Evolutionary conservation across 2,888 invertebrate genomes (phyloP), one percentile per base, ranked within the genome.

Genomic region (Phyllotreta striolata): DNA sequence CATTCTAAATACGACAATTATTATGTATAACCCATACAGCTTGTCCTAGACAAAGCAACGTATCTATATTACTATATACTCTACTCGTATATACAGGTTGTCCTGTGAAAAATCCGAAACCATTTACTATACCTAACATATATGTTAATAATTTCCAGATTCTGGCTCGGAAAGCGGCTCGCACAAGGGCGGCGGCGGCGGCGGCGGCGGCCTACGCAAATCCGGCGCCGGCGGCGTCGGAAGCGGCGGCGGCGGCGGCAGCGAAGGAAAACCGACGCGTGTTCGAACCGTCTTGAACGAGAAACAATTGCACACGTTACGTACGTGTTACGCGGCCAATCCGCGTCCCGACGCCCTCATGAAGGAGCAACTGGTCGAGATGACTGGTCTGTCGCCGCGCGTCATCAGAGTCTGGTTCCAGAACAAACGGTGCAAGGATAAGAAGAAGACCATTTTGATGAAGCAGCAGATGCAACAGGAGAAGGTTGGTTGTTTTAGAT

Each of bases 361-460:
- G 95, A 99, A 99, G 85, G 99, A 99, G 82, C 98, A 98, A 81
- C 88, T 99, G 68, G 98, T 98, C 44, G 98, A 99, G 84, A 97
- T 98, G 98, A 99, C 99, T 10, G 91, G 95, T 0, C 88, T 99
- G 56, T 96, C 95, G 76, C 98, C 98, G 13, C 86, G 99, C 10
- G 99, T 99, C 74, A 99, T 99, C 80, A 88, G 99, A 78, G 99
- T 99, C 64, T 99, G 99, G 99, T 99, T 98, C 86, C 98, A 98
- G 83, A 98, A 98, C 83, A 98, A 97, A 81, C 86, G 97, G 70
- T 97, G 96, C 85, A 97, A 97, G 83, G 96, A 97, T 84, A 97
- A 97, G 85, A 97, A 97, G 86, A 92, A 95, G 81, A 96, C 96
- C 59, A 92, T 98, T 55, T 91, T 96, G 77, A 91, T 98, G 88